Evolutionary conservation across 2,888 invertebrate genomes (phyloP), one percentile per base, ranked within the genome.

Genomic region (Oscheius onirici): DNA sequence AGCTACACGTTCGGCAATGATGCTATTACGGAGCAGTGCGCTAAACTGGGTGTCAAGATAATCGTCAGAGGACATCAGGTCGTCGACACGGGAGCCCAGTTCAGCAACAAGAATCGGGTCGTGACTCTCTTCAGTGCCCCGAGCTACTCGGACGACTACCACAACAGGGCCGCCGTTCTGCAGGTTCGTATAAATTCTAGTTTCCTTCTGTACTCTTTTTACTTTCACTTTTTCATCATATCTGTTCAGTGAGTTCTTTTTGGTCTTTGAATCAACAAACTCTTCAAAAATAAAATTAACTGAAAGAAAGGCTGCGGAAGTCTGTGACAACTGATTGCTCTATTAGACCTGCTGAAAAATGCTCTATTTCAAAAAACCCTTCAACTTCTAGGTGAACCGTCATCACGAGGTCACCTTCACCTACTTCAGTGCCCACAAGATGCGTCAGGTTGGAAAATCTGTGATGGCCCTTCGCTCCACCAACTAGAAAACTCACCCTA

Each of bases 51-150:
- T 2, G 63, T 76, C 15, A 34, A 52, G 20, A 57, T 73, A 24
- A 67, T 76, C 46, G 46, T 76, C 41, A 43, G 76, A 11, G 76
- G 72, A 11, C 76, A 76, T 49, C 76, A 76, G 58, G 76, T 73
- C 20, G 70, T 72, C 41, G 74, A 76, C 26, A 69, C 57, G 24
- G 75, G 75, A 13, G 63, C 41, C 54, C 54, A 67, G 26, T 72
- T 69, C 67, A 60, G 51, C 40, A 66, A 69, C 46, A 70, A 70
- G 24, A 41, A 66, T 28, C 41, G 60, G 13, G 75, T 75, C n/a
- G 26, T 75, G 51, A 75, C 72, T 28, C 54, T 75, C 40, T 75
- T 75, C 72, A 58, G 58, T 15, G 75, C 75, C n/a, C 72, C 75
- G 41, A 69, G 75, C 43, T 72, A 72, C 61, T 49, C 69, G 10